A percentile compares a stretch with the other conserved stretches of the same genome.
These are phyloP conservation scores for Actinemys pallida DNA, from an alignment of 2,113 vertebrate species.

Conservation along the genomic window DNA sequence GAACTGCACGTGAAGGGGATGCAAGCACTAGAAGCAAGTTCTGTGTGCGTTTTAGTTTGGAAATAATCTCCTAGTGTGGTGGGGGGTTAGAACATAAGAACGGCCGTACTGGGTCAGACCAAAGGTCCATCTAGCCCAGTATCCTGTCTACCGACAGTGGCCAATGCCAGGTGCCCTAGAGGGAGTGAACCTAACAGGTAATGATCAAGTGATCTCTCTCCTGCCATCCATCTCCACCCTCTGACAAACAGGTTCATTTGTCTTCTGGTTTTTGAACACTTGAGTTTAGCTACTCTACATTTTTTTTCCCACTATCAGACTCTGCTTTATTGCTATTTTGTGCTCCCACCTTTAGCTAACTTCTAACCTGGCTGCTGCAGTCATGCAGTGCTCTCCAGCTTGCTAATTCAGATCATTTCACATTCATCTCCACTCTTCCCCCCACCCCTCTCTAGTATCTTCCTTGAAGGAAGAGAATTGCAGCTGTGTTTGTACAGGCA, in stretches of 20 bases:
- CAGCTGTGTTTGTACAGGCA: slow-evolving; percentile 33
- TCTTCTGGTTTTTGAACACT: background rate
- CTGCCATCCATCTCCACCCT: no score
- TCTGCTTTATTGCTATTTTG: background rate
- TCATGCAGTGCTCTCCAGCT: background rate
- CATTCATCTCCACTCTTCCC: background rate
- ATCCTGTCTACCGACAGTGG: no score
- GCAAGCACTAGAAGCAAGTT: background rate
- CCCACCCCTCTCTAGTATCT: background rate
- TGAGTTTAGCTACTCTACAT: background rate
- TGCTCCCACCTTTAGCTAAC: background rate
- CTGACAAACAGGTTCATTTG: background rate
- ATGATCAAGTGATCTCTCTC: no score
- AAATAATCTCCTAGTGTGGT: background rate
- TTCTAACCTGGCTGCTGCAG: background rate
- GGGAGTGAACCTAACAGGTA: no score
- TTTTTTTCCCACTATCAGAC: background rate
- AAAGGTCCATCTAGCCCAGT: no score
- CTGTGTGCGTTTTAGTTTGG: background rate
- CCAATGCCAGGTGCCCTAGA: no score
- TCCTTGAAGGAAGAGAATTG: slow-evolving; percentile 45
- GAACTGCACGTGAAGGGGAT: background rate
- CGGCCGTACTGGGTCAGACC: no score
- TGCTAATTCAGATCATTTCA: background rate
- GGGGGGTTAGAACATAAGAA: no score